Evolutionary conservation across 2,797 vertebrate genomes (phyloP).

Genomic region (Esox lucius): DNA sequence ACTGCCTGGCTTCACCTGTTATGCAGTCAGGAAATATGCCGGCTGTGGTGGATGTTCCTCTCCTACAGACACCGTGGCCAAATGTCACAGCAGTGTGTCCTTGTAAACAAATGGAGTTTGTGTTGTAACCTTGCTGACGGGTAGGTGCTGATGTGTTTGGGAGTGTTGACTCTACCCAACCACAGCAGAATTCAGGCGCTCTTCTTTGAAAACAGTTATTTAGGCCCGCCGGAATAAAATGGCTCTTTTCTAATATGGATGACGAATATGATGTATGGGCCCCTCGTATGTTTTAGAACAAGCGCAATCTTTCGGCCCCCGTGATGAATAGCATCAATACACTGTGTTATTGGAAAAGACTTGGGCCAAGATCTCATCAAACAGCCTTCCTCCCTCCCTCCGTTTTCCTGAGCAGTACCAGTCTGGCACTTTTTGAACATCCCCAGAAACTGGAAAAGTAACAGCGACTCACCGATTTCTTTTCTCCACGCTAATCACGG

Average conservation of each 20-base stretch:
- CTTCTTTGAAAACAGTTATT: constrained; percentile 67
- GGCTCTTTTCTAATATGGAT: constrained; percentile 67
- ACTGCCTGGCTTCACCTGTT: constrained; percentile 33
- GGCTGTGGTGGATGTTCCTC: constrained; percentile 28
- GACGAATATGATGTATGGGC: constrained; percentile 75
- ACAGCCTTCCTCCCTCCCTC: constrained; percentile 31
- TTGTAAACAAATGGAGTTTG: constrained; percentile 67
- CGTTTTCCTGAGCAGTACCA: neutral
- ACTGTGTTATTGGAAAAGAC: constrained; percentile 66
- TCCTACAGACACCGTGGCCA: constrained; percentile 53
- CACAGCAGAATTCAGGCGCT: constrained; percentile 32
- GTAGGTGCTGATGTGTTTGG: constrained; percentile 27
- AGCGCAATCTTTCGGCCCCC: constrained; percentile 56
- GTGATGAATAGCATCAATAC: constrained; percentile 80
- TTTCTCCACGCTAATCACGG: constrained; percentile 6
- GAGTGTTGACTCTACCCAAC: constrained; percentile 27
- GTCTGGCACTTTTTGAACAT: neutral
- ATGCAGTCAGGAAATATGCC: constrained; percentile 25
- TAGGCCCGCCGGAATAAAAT: constrained; percentile 55
- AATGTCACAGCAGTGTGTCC: constrained; percentile 42
- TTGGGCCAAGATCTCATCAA: constrained; percentile 62
- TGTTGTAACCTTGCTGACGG: constrained; percentile 68
- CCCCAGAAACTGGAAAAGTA: constrained; percentile 12
- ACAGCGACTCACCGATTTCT: neutral
- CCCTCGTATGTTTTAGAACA: constrained; percentile 58